phyloP scores from a whole-genome alignment of 1,140 invertebrate species.

The Leptopilina clavipes region DNA sequence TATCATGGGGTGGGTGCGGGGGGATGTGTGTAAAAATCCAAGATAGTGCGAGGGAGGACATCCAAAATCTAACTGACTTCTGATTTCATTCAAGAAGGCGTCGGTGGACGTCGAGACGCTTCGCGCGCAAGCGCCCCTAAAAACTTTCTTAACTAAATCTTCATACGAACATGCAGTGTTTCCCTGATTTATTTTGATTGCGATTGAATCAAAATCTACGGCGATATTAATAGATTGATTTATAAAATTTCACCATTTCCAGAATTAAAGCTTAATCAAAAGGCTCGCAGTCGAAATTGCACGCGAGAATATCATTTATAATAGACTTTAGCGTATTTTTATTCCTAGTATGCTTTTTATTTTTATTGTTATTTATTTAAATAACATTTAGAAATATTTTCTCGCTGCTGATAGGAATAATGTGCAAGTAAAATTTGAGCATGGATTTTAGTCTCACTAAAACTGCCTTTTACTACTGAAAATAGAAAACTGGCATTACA shows the following conservation, averaged over 20 bases:
- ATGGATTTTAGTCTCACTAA: too few species aligned
- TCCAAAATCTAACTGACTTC: slow-evolving; percentile 61
- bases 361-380: too few species aligned
- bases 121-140: slow-evolving; percentile 55
- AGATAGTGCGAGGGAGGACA: slow-evolving; percentile 57
- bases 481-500: too few species aligned
- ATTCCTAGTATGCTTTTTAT: too few species aligned
- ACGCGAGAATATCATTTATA: neutral
- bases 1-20: too few species aligned
- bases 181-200: slow-evolving; percentile 61
- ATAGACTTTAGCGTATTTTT: too few species aligned
- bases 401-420: too few species aligned
- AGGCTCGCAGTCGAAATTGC: neutral
- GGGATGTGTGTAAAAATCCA: slow-evolving; percentile 44
- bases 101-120: slow-evolving; percentile 59
- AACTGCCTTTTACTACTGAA: too few species aligned
- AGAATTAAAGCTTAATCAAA: slow-evolving; percentile 34
- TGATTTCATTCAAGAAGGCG: slow-evolving; percentile 66
- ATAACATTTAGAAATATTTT: too few species aligned
- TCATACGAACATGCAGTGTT: slow-evolving; percentile 28
- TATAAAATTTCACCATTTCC: slow-evolving; percentile 38
- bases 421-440: too few species aligned
- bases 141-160: slow-evolving; percentile 22
- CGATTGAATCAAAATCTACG: slow-evolving; percentile 55
- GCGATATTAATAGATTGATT: slow-evolving; percentile 56